Evolutionary conservation across 35 echinoderm and acorn worm genomes (phyloP).

Genomic region (Apostichopus californicus): DNA sequence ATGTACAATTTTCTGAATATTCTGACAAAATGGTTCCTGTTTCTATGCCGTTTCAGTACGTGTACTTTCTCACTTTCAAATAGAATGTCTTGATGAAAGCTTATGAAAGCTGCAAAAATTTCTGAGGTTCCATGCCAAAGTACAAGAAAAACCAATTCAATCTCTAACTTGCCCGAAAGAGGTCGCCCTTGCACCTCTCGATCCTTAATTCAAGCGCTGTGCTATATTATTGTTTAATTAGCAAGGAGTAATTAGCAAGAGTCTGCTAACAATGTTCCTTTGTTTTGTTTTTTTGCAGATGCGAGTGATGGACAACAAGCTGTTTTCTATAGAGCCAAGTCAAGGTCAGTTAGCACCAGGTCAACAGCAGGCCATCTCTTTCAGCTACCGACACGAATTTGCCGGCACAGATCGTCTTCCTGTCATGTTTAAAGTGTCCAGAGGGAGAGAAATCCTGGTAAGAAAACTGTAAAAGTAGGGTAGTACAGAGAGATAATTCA

Average conservation of each 20-base stretch:
- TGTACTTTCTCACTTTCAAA: too few species aligned
- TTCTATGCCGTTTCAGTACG: too few species aligned
- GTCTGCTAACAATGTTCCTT: background rate
- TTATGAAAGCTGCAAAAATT: too few species aligned
- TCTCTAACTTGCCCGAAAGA: too few species aligned
- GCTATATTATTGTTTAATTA: background rate
- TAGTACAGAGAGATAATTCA: too few species aligned
- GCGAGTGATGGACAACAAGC: conserved; percentile 98
- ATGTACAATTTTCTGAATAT: too few species aligned
- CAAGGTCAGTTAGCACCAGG: conserved; percentile 77
- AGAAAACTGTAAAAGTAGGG: background rate
- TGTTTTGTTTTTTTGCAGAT: conserved; percentile 63
- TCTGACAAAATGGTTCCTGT: too few species aligned
- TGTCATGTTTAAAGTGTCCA: conserved; percentile 90
- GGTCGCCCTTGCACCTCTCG: too few species aligned
- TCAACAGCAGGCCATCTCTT: conserved; percentile 83
- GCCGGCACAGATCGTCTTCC: conserved; percentile 93
- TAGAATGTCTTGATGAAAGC: too few species aligned
- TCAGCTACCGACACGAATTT: conserved; percentile 89
- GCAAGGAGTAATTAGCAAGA: background rate
- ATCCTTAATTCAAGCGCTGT: too few species aligned
- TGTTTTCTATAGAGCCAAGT: conserved; percentile 82
- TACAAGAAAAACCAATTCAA: too few species aligned
- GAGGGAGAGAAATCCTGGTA: conserved; percentile 97
- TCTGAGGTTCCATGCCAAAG: too few species aligned